phyloP scores from a whole-genome alignment of 2,797 vertebrate genomes.

The Phalloptychus januarius region DNA sequence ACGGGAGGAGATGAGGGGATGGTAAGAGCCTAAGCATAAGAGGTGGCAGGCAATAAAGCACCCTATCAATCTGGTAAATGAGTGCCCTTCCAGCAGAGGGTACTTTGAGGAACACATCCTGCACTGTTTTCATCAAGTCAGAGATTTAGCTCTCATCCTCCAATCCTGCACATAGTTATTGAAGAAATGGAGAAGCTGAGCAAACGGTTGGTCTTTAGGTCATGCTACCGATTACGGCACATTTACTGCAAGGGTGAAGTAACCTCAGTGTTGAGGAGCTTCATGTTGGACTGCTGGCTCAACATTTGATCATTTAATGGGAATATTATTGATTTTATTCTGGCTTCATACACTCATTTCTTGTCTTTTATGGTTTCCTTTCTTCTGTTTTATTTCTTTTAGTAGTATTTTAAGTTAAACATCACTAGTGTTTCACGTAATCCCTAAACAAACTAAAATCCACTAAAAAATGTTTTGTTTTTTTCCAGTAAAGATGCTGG shows the following conservation, averaged over 20 bases:
- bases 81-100: slow-evolving; percentile 73
- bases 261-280: not conserved
- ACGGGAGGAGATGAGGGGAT: slow-evolving; percentile 55
- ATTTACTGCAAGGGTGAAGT: slow-evolving; percentile 34
- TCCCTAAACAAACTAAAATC: not conserved
- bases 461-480: too few relatives aligned
- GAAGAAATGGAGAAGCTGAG: slow-evolving; percentile 30
- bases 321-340: not conserved
- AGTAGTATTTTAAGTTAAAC: not conserved
- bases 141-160: slow-evolving; percentile 55
- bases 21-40: slow-evolving; percentile 49
- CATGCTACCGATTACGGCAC: slow-evolving; percentile 40
- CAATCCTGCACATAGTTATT: slow-evolving; percentile 39
- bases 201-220: slow-evolving; percentile 35
- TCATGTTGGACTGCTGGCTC: slow-evolving; percentile 6
- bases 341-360: slow-evolving; percentile 7
- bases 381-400: not conserved
- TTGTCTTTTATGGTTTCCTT: not conserved
- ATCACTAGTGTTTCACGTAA: not conserved
- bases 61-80: slow-evolving; percentile 78
- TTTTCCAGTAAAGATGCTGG: not conserved
- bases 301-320: slow-evolving; percentile 4
- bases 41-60: slow-evolving; percentile 76
- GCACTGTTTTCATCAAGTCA: slow-evolving; percentile 64
- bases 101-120: slow-evolving; percentile 53